Evolutionary conservation across 30 jellyfish, hydroid and myxozoan species (phyloP), one percentile per base, ranked within the genome.

Genomic region (Cassiopea xamachana): DNA sequence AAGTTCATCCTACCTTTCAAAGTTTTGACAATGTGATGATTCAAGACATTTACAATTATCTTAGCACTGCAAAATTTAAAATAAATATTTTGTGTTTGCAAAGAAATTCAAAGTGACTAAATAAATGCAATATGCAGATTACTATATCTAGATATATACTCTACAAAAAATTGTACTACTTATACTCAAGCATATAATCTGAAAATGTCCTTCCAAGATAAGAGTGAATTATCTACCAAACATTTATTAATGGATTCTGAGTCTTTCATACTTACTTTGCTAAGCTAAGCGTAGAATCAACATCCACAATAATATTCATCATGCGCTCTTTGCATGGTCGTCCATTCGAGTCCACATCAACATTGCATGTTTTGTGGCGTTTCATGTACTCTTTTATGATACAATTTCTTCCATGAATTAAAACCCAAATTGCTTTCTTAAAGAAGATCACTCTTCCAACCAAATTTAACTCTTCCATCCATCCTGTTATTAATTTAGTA

Each of bases 341-440:
- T n/a, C 98, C 98, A 87, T 64, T 81, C 9, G 93, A 64, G 77
- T 93, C 98, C 16, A 93, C 98, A 85, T 93, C 98, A 68, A 93
- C 97, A 64, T 68, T 78, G 55, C 83, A 48, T 2, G 98, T 79
- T 49, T 69, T 86, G 68, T 75, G 88, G 58, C 67, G 73, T 77
- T 92, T 92, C 69, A 92, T n/a, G 61, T 77, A 92, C 61, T 92
- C 93, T 70, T 64, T 87, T 2, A 87, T 46, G 73, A 17, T 14
- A 6, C 27, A n/a, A 3, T 43, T 19, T 44, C 50, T 2, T 14
- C 98, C 98, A 86, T 44, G 60, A 2, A 92, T 80, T 16, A 80
- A 27, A 48, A 92, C 50, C 89, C 82, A 81, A 75, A 92, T 87
- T 73, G 27, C 6, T 16, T 51, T 75, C 62, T 75, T 80, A 49